Evolutionary conservation across 1,140 invertebrate species (phyloP).

Genomic region (Arctopsyche grandis): DNA sequence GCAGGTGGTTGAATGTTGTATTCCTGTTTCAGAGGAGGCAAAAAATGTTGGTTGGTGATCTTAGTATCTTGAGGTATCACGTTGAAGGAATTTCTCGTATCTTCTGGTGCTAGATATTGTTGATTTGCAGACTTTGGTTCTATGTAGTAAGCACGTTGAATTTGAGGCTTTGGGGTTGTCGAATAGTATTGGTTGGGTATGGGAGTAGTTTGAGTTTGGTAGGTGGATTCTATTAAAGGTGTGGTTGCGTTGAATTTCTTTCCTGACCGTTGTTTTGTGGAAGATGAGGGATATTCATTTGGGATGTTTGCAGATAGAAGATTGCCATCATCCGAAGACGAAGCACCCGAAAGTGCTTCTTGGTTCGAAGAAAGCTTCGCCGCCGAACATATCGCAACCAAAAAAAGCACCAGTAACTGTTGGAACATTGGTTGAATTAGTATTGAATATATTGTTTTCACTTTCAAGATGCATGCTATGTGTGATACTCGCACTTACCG

Average conservation of each 20-base stretch:
- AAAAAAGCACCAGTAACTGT: constrained; percentile 18
- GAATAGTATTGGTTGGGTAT: not conserved
- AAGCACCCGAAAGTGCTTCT: not conserved
- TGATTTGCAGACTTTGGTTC: not conserved
- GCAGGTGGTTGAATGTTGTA: not conserved
- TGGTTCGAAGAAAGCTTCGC: not conserved
- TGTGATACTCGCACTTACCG: constrained; percentile 5
- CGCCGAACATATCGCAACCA: not conserved
- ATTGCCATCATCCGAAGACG: not conserved
- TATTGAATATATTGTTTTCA: not conserved
- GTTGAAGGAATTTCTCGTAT: constrained; percentile 16
- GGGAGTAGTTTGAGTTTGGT: not conserved
- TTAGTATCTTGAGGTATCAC: constrained; percentile 7
- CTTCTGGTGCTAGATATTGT: constrained; percentile 14
- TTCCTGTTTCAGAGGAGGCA: not conserved
- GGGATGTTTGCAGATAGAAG: not conserved
- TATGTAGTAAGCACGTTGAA: not conserved
- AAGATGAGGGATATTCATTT: not conserved
- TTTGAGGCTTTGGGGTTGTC: not conserved
- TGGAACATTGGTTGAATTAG: not conserved
- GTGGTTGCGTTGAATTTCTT: not conserved
- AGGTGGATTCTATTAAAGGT: not conserved
- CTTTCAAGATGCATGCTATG: constrained; percentile 3
- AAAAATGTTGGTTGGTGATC: not conserved
- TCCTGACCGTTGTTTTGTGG: not conserved